Conservation (phyloP, 2,888 invertebrate species). For the Punctoribates punctum region DNA sequence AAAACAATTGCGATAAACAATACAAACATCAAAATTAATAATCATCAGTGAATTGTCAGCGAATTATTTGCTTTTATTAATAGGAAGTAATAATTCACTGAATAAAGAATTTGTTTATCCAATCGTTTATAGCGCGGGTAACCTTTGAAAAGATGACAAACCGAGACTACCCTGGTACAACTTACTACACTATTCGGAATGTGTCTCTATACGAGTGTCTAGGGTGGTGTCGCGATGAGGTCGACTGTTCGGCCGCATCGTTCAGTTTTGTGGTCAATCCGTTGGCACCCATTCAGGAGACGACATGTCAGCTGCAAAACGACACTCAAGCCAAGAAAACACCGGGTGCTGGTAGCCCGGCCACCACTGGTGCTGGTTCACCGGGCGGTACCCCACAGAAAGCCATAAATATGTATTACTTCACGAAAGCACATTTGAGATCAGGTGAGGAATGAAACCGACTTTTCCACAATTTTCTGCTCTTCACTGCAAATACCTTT, state of each 20-base stretch:
- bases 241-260: constrained; percentile 84
- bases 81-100: neutral
- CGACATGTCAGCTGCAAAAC: constrained; percentile 83
- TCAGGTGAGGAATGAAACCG: constrained; percentile 59
- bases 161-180: constrained; percentile 81
- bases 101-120: constrained; percentile 1
- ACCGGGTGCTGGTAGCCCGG: constrained; percentile 51
- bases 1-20: too few species aligned
- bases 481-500: neutral
- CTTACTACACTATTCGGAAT: constrained; percentile 87
- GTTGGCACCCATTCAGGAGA: constrained; percentile 84
- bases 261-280: constrained; percentile 92
- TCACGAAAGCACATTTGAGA: constrained; percentile 84
- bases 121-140: constrained; percentile 52
- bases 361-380: neutral
- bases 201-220: constrained; percentile 88
- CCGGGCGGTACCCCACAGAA: constrained; percentile 61
- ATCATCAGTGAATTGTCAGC: too few species aligned
- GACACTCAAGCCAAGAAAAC: constrained; percentile 88
- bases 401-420: constrained; percentile 87
- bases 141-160: constrained; percentile 92
- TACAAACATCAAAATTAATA: too few species aligned
- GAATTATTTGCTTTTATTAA: neutral
- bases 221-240: constrained; percentile 89
- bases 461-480: neutral